phyloP scores from a whole-genome alignment of 1,140 invertebrate species.

The Tribolium castaneum region DNA sequence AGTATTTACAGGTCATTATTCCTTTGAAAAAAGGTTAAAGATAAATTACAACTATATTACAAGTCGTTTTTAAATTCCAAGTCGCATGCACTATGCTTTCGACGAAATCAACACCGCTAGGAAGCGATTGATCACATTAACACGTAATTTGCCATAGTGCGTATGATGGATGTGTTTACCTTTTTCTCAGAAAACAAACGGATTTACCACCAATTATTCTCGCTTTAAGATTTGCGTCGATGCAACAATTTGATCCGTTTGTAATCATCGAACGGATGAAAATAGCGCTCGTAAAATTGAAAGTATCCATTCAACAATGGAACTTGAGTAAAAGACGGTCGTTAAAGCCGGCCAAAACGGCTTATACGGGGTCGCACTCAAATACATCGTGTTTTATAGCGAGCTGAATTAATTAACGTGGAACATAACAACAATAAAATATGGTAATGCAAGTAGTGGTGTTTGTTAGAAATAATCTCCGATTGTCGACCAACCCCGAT shows the following conservation, averaged over 20 bases:
- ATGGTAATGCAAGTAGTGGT: neutral
- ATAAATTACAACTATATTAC: no score
- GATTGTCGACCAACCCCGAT: slow-evolving; percentile 13
- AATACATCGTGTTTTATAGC: slow-evolving; percentile 14
- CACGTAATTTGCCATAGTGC: slow-evolving; percentile 1
- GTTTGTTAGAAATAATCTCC: slow-evolving; percentile 7
- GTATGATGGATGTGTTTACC: slow-evolving; percentile 3
- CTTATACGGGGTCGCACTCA: neutral
- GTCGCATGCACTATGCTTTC: neutral
- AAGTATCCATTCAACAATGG: neutral
- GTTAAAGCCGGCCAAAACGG: neutral
- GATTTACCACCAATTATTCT: neutral
- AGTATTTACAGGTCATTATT: no score
- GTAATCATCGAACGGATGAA: neutral
- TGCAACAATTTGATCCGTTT: neutral
- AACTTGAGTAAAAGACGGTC: neutral
- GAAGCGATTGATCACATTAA: slow-evolving; percentile 16
- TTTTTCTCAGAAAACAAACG: slow-evolving; percentile 1
- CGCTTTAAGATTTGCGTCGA: neutral
- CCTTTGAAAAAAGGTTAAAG: no score
- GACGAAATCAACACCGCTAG: neutral
- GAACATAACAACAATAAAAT: slow-evolving; percentile 22
- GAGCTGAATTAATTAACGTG: slow-evolving; percentile 27
- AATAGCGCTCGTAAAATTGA: slow-evolving; percentile 7
- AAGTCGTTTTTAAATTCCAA: no score